Evolutionary conservation across 2,113 vertebrate genomes (phyloP).

Genomic region (Bos taurus): DNA sequence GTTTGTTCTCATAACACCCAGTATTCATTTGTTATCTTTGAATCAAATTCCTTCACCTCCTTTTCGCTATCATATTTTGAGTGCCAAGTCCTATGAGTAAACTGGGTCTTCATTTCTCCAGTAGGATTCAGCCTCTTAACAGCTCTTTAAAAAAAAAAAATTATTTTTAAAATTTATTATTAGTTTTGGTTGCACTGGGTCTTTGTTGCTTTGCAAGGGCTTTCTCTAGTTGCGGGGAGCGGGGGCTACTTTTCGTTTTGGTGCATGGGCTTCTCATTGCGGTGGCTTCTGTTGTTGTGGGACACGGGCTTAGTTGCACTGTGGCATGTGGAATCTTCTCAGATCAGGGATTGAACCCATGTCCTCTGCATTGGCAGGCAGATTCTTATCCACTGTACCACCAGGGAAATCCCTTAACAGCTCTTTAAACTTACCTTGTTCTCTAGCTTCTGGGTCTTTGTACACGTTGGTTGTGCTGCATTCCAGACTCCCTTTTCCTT

Average conservation of each 20-base stretch:
- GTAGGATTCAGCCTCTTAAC: not conserved
- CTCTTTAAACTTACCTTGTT: not conserved
- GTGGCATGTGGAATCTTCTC: not conserved
- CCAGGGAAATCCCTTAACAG: not conserved
- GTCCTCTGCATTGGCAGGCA: not conserved
- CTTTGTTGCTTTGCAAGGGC: not conserved
- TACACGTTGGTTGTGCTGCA: not conserved
- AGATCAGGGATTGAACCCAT: not conserved
- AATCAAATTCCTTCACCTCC: not conserved
- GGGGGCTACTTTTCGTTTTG: not conserved
- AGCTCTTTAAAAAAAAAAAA: not conserved
- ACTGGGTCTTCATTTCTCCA: not conserved
- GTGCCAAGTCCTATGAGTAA: not conserved
- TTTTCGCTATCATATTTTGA: not conserved
- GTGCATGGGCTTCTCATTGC: not conserved
- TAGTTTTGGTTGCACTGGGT: not conserved
- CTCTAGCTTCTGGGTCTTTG: not conserved
- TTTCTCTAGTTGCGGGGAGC: not conserved
- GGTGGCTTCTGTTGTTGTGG: not conserved
- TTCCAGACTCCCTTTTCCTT: not conserved
- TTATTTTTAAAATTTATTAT: not conserved
- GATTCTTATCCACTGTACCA: not conserved
- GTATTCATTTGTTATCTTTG: not conserved
- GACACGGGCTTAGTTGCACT: not conserved
- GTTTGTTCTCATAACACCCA: not conserved